Percentiles rank a stretch among this genome's conserved stretches.
Evolutionary conservation across 2,113 vertebrate species (phyloP).

Genomic region (Hepsetus odoe): DNA sequence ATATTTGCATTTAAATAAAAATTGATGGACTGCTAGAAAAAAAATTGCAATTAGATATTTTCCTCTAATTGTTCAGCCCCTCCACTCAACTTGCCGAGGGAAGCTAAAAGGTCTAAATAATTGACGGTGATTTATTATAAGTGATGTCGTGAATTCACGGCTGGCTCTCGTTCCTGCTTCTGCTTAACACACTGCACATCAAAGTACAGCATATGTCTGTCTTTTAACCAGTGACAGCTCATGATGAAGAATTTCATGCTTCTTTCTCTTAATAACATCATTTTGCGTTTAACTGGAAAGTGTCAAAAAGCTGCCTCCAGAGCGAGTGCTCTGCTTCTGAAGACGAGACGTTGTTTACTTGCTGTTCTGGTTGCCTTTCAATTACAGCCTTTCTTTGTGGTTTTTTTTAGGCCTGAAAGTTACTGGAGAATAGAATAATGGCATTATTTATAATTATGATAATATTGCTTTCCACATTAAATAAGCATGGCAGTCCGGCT

Average conservation of each 20-base stretch:
- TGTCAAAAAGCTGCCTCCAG: background rate
- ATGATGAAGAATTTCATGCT: background rate
- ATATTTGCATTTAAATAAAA: too few relatives aligned
- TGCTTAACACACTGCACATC: background rate
- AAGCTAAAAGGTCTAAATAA: too few relatives aligned
- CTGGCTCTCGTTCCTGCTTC: background rate
- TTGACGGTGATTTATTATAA: too few relatives aligned
- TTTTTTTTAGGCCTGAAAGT: background rate
- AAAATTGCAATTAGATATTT: too few relatives aligned
- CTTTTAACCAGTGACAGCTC: background rate
- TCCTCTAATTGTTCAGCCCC: too few relatives aligned
- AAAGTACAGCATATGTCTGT: background rate
- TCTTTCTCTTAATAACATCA: background rate
- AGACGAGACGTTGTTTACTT: background rate
- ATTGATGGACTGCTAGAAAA: too few relatives aligned
- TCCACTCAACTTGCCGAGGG: too few relatives aligned
- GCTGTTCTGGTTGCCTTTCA: background rate
- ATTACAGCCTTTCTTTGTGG: background rate
- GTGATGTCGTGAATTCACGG: too few relatives aligned
- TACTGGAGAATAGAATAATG: background rate
- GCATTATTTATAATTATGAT: slow-evolving; percentile 13
- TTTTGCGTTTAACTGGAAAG: background rate
- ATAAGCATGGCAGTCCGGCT: background rate
- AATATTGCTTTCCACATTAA: slow-evolving; percentile 28
- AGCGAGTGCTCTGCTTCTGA: background rate